phyloP scores from a whole-genome alignment of 1,140 invertebrate genomes.

The Goniozus legneri region DNA sequence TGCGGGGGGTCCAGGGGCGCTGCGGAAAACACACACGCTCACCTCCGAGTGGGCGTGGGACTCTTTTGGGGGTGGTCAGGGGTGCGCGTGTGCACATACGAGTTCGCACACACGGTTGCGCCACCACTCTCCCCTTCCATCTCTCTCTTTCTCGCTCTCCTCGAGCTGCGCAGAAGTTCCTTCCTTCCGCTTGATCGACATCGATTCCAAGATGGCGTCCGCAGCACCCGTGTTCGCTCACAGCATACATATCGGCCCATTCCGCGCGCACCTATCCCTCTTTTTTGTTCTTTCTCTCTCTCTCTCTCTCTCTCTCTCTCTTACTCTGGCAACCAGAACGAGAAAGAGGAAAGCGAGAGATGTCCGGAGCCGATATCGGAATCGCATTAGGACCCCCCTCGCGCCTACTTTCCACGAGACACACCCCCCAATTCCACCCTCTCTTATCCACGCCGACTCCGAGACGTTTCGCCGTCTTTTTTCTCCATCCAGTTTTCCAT shows the following conservation, averaged over 20 bases:
- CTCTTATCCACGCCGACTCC: neutral
- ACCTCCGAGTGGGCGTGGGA: neutral
- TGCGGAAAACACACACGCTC: neutral
- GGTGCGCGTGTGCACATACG: conserved; percentile 21
- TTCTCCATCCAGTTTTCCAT: conserved; percentile 6
- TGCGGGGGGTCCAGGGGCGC: neutral
- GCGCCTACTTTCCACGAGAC: too few relatives aligned
- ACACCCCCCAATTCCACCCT: neutral
- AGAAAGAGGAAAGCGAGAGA: conserved; percentile 15
- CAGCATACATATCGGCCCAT: conserved; percentile 38
- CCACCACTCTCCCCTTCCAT: too few relatives aligned
- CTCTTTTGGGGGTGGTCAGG: neutral
- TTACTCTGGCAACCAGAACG: neutral
- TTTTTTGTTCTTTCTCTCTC: conserved; percentile 12
- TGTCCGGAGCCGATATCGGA: conserved; percentile 40
- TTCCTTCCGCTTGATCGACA: conserved; percentile 45
- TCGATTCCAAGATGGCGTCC: conserved; percentile 46
- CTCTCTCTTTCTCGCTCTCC: conserved; percentile 28
- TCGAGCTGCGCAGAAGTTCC: conserved; percentile 42
- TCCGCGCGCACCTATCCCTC: conserved; percentile 21
- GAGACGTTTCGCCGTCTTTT: neutral
- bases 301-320: neutral
- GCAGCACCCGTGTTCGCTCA: conserved; percentile 22
- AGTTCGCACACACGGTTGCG: neutral
- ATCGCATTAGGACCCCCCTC: conserved; percentile 38